Base-by-base conservation (phyloP, 2,888 invertebrate genomes). In the Mythimna ferrago region DNA sequence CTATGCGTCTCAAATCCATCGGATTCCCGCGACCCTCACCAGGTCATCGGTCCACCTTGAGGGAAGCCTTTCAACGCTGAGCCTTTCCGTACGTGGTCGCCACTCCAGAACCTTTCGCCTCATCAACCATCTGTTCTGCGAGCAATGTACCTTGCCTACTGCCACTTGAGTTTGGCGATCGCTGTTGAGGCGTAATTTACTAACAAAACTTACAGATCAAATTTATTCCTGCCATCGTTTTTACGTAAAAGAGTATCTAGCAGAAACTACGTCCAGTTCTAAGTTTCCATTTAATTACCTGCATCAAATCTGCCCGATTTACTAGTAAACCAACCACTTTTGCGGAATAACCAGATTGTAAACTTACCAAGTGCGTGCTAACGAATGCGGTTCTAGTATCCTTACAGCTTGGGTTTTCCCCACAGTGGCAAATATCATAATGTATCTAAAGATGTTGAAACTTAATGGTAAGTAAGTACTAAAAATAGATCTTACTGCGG, bases 271-370 rank as follows among this genome's bases (percentile, higher is more conserved):
- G 14, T 56, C 2, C 2, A 61, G 32, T 32, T 70, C 38, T 26
- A 51, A 21, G 61, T 75, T 78, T 75, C 51, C 41, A 78, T 71
- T 51, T 61, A 74, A 51, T 56, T 61, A 51, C 19, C n/a, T n/a
- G 0, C 61, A 21, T 61, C 61, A 41, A 74, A 48, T 69, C 32
- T 51, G 38, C 41, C 19, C 5, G 38, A 61, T 41, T 57, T 19
- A 62, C 21, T 32, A 51, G 70, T 74, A 41, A 32, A 61, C 38
- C 5, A 19, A 54, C 70, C 32, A 38, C 32, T 51, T 60, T 56
- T 74, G 16, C 32, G 38, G 38, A 61, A 38, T 70, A 35, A 61
- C 61, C 38, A 51, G 78, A 60, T 48, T 32, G 51, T 56, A n/a
- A 51, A 48, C 9, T 61, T 54, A 54, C 16, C 7, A 14, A 60